phyloP scores from a whole-genome alignment of 2,888 invertebrate genomes.

The Leptinotarsa juncta region DNA sequence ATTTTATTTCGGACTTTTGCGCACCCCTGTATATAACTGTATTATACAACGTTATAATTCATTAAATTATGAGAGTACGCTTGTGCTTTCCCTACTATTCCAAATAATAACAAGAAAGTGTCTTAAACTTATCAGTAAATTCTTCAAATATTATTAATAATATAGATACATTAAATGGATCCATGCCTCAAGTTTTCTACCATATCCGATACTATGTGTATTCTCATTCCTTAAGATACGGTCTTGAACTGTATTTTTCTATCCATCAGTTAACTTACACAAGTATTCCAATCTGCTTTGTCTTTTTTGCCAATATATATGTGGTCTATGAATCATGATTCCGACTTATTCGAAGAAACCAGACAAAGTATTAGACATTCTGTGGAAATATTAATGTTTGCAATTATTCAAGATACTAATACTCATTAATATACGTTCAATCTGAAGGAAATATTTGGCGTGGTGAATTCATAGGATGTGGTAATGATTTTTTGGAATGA shows the following conservation, averaged over 20 bases:
- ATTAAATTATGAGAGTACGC: no score
- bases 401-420: constrained; percentile 42
- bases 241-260: background rate
- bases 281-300: background rate
- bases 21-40: no score
- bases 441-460: constrained; percentile 37
- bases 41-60: no score
- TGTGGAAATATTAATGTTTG: constrained; percentile 41
- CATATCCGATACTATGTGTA: background rate
- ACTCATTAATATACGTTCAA: constrained; percentile 37
- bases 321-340: constrained; percentile 49
- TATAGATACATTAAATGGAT: no score
- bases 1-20: no score
- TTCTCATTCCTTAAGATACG: background rate
- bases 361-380: constrained; percentile 36
- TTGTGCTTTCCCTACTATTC: no score
- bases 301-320: constrained; percentile 31
- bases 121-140: no score
- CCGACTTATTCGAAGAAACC: constrained; percentile 29
- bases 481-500: constrained; percentile 47
- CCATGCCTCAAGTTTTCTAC: background rate
- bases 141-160: no score
- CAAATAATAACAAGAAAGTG: no score
- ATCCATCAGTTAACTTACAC: background rate
- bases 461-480: constrained; percentile 45